Percentiles rank a stretch among this genome's conserved stretches.
Conservation (phyloP, 2,888 invertebrate species). For the Cosmia trapezina region DNA sequence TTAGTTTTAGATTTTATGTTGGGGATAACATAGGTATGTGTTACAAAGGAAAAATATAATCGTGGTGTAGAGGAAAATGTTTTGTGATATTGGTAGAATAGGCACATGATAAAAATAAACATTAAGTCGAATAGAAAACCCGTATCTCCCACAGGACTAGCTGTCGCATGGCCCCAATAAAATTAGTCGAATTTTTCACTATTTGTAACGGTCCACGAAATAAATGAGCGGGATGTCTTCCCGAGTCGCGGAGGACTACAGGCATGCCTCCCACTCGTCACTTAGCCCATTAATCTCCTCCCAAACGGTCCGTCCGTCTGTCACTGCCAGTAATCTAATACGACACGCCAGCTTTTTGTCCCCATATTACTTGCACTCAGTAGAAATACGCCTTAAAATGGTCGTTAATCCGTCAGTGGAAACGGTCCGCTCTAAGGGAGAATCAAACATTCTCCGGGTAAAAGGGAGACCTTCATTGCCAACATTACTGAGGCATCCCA, state of each 20-base stretch:
- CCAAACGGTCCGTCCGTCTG: constrained; percentile 86
- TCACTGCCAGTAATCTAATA: constrained; percentile 89
- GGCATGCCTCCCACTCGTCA: constrained; percentile 86
- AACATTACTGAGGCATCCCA: constrained; percentile 56
- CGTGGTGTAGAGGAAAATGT: background rate
- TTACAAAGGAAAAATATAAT: background rate
- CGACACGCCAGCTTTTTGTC: constrained; percentile 89
- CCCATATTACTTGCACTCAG: constrained; percentile 85
- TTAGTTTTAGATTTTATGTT: constrained; percentile 14
- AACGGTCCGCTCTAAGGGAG: constrained; percentile 78
- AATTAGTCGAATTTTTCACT: constrained; percentile 83
- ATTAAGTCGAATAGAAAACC: constrained; percentile 29
- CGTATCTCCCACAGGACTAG: constrained; percentile 21
- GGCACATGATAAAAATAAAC: constrained; percentile 11
- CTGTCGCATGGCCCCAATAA: constrained; percentile 63
- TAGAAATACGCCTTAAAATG: constrained; percentile 84
- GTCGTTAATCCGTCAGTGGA: constrained; percentile 83
- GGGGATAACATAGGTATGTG: no score
- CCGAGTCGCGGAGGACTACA: constrained; percentile 73
- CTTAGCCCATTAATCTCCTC: constrained; percentile 89
- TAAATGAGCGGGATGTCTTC: constrained; percentile 82
- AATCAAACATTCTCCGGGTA: constrained; percentile 78
- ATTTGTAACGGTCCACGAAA: constrained; percentile 80
- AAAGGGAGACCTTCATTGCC: constrained; percentile 71
- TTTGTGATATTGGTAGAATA: background rate